Percentiles rank a stretch among this genome's conserved stretches.
Conservation (phyloP, 1,140 invertebrate species). For the Diprion similis region DNA sequence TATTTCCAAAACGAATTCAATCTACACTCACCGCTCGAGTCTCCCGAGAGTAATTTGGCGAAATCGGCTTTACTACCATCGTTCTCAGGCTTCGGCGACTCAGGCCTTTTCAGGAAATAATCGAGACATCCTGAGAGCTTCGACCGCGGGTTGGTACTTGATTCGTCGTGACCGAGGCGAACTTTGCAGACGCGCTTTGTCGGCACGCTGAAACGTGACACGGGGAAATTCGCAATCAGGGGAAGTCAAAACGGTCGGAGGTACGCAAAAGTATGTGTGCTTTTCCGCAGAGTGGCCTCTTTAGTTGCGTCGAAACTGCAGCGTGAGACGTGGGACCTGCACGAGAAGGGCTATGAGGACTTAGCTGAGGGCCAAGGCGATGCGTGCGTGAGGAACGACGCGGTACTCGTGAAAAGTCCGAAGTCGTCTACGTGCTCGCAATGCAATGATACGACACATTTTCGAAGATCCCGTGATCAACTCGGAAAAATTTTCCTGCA, state of each 20-base stretch:
- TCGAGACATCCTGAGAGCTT: not conserved
- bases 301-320: not conserved
- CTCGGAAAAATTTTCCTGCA: too few relatives aligned
- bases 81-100: not conserved
- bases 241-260: not conserved
- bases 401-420: not conserved
- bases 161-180: too few relatives aligned
- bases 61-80: not conserved
- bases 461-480: not conserved
- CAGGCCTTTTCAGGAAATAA: not conserved
- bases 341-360: not conserved
- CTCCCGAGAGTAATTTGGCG: not conserved
- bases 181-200: not conserved
- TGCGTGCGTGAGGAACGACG: not conserved
- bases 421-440: slow-evolving; percentile 1
- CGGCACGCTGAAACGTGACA: not conserved
- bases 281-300: not conserved
- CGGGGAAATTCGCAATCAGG: not conserved
- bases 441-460: not conserved
- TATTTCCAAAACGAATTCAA: not conserved
- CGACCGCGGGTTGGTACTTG: not conserved
- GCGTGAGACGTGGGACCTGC: not conserved
- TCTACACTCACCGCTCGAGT: slow-evolving; percentile 2
- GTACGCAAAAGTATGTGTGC: not conserved
- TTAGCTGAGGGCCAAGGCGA: not conserved